Evolutionary conservation across 2,888 invertebrate species (phyloP), one percentile per base, ranked within the genome.

Genomic region (Polydrusus cervinus): DNA sequence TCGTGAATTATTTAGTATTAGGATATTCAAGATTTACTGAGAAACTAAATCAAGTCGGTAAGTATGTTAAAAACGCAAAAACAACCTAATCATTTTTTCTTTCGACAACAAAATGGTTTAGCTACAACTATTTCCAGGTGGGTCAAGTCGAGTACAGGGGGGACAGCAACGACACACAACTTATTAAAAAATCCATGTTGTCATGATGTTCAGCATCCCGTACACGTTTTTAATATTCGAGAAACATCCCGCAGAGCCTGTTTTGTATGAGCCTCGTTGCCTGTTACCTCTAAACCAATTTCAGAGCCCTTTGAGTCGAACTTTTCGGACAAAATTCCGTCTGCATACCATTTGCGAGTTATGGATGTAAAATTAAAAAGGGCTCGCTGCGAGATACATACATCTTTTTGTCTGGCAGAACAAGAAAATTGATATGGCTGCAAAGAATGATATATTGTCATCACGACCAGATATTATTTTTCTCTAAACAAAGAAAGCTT

Each of bases 251-350:
- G 8, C 30, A 8, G 11, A 45, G 40, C 51, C 68, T 68, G 25
- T 57, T 68, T 68, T 68, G 68, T 68, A 68, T 68, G 68, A 45
- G 45, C 14, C 43, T 43, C 45, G 69, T 53, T 45, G 60, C 25
- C 47, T 47, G 69, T 40, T 57, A 45, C 60, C 45, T 68, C 20
- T 57, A 55, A 69, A 69, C 60, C 60, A 69, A 69, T 69, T 60
- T 69, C 60, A 47, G 40, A 69, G 60, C 60, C 69, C 60, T 69
- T 69, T 69, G 69, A 69, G 30, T 47, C 60, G 34, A 69, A 69
- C 60, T 69, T 68, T 40, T 57, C 25, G 47, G 57, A 57, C 68
- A 18, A 45, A 68, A 68, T 68, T 68, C 68, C 57, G 45, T 43
- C 40, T 43, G 68, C 68, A 68, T 68, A 55, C 68, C 57, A 25